Conservation (phyloP, 2,113 vertebrate species). For the Chrysochloris asiatica region DNA sequence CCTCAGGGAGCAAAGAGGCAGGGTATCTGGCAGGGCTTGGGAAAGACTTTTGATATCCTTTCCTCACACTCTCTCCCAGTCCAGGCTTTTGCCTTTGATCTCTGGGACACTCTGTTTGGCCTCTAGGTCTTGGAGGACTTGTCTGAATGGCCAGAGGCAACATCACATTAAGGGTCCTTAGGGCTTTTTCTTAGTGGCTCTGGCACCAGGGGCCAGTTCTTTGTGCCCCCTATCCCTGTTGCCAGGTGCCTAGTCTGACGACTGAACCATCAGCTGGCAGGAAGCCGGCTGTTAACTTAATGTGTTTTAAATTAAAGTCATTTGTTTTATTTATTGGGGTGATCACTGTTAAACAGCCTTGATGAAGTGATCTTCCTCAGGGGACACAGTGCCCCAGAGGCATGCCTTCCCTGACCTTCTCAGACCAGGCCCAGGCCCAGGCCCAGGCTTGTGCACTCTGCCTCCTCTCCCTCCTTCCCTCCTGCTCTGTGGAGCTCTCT, state of each 20-base stretch:
- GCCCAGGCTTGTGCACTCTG: background rate
- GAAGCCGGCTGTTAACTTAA: conserved; percentile 53
- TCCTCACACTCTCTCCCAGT: background rate
- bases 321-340: conserved; percentile 57
- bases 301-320: conserved; percentile 55
- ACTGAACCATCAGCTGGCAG: background rate
- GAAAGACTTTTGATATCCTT: background rate
- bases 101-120: background rate
- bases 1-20: background rate
- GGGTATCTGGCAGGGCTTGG: background rate
- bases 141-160: background rate
- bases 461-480: background rate
- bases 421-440: no score
- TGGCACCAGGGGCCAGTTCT: background rate
- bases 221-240: background rate
- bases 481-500: no score
- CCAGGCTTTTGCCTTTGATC: background rate
- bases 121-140: background rate
- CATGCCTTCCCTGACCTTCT: no score
- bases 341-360: conserved; percentile 36
- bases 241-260: background rate
- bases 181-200: background rate
- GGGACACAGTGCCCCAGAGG: background rate
- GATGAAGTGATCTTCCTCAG: background rate
- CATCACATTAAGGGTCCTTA: background rate